Evolutionary conservation across 1,140 invertebrate species (phyloP).

Genomic region (Mya arenaria): DNA sequence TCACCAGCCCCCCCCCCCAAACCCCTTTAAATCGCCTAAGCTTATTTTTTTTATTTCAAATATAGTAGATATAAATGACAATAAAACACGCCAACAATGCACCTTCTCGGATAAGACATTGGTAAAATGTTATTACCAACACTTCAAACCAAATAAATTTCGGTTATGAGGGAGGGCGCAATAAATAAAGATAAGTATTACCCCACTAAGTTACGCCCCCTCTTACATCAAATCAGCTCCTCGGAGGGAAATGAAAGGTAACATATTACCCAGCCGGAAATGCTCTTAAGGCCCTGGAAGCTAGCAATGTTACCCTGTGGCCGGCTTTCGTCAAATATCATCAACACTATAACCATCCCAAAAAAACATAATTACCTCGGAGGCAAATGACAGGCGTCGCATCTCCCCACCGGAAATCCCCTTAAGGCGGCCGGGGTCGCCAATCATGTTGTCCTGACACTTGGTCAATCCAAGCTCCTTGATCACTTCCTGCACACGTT

Average conservation of each 20-base stretch:
- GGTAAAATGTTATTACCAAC: too few species aligned
- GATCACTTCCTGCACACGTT: slow-evolving; percentile 94
- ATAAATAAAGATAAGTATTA: too few species aligned
- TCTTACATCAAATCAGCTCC: too few species aligned
- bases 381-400: slow-evolving; percentile 97
- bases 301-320: background rate
- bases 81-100: too few species aligned
- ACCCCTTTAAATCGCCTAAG: too few species aligned
- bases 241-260: slow-evolving; percentile 93
- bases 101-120: too few species aligned
- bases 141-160: too few species aligned
- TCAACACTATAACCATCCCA: too few species aligned
- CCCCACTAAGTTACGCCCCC: background rate
- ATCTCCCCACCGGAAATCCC: slow-evolving; percentile 98
- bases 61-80: too few species aligned
- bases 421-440: slow-evolving; percentile 88
- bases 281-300: slow-evolving; percentile 30
- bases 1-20: too few species aligned
- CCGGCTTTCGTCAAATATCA: slow-evolving; percentile 90
- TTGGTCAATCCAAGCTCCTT: slow-evolving; percentile 92
- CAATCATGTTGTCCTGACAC: slow-evolving; percentile 89
- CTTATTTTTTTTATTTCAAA: too few species aligned
- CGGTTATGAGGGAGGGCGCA: too few species aligned
- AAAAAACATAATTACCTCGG: slow-evolving; percentile 86
- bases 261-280: slow-evolving; percentile 77